A percentile compares a stretch with the other conserved stretches of the same genome.
These are phyloP conservation scores for Temnothorax nylanderi DNA, from an alignment of 1,140 invertebrate species.

Conservation along the genomic window DNA sequence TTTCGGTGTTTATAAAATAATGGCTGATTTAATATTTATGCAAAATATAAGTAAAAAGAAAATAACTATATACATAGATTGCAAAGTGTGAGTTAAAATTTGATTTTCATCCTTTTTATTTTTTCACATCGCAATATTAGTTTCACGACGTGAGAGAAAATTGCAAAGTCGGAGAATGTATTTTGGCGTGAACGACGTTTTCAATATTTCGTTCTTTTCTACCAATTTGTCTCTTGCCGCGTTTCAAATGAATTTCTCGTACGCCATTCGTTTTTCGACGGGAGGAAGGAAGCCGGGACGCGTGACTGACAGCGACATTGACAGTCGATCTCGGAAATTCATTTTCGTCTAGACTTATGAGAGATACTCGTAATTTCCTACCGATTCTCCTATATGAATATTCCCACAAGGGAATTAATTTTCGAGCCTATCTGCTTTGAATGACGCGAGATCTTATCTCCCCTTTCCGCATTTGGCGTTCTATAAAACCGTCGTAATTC, in stretches of 20 bases:
- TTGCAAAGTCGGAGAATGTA: slow-evolving; percentile 36
- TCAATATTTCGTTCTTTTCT: slow-evolving; percentile 60
- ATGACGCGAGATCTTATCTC: slow-evolving; percentile 19
- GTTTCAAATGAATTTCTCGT: slow-evolving; percentile 42
- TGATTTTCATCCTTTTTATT: not conserved
- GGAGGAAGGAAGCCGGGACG: slow-evolving; percentile 30
- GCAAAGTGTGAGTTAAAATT: not conserved
- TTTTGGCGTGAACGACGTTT: slow-evolving; percentile 34
- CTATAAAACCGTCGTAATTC: not conserved
- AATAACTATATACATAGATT: not conserved
- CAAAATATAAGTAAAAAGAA: not conserved
- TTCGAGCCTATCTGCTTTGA: not conserved
- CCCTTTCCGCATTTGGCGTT: not conserved
- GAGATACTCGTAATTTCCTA: slow-evolving; percentile 53
- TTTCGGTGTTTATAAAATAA: not conserved
- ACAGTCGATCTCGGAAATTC: slow-evolving; percentile 56
- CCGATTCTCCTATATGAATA: not conserved
- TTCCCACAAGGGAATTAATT: not conserved
- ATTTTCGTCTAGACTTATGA: slow-evolving; percentile 44
- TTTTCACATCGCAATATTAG: not conserved
- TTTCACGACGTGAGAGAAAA: slow-evolving; percentile 27
- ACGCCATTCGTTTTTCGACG: slow-evolving; percentile 44
- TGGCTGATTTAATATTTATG: not conserved
- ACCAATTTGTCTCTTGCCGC: slow-evolving; percentile 54
- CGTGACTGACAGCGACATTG: slow-evolving; percentile 53